Conservation (phyloP, 2,888 invertebrate species). For the Gastrophysa polygoni region DNA sequence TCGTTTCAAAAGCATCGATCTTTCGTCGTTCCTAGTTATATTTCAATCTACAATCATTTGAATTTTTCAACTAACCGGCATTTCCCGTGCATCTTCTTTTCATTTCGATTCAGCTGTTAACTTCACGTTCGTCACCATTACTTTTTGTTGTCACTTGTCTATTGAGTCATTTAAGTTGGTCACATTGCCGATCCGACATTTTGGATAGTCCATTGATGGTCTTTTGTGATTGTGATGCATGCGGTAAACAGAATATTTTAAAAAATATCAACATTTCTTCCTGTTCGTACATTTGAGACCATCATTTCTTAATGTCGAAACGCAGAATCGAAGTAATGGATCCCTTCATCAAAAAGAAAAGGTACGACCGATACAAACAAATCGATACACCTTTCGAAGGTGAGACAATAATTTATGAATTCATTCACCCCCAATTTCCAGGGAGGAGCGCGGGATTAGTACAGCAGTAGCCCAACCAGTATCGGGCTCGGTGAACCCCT, state of each 20-base stretch:
- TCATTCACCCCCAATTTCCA: slow-evolving; percentile 41
- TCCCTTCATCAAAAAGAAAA: slow-evolving; percentile 78
- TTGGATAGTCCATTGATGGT: neutral
- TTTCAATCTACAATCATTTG: too few species aligned
- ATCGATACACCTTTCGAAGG: neutral
- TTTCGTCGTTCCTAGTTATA: too few species aligned
- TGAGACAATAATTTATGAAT: neutral
- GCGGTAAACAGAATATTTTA: neutral
- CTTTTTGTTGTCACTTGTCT: too few species aligned
- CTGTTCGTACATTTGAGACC: neutral
- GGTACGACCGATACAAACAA: slow-evolving; percentile 59
- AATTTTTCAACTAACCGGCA: too few species aligned
- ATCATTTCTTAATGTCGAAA: slow-evolving; percentile 71
- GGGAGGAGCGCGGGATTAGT: slow-evolving; percentile 64
- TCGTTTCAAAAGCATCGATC: too few species aligned
- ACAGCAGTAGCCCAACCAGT: slow-evolving; percentile 47
- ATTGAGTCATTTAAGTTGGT: neutral
- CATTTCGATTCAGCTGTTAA: too few species aligned
- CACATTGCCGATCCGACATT: neutral
- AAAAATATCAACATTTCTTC: neutral
- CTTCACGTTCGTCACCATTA: too few species aligned
- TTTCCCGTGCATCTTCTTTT: too few species aligned
- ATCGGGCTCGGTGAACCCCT: slow-evolving; percentile 72
- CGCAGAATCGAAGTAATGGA: slow-evolving; percentile 86
- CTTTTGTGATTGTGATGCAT: neutral